Conservation (phyloP, 1,140 invertebrate species). For the Adelges cooleyi region DNA sequence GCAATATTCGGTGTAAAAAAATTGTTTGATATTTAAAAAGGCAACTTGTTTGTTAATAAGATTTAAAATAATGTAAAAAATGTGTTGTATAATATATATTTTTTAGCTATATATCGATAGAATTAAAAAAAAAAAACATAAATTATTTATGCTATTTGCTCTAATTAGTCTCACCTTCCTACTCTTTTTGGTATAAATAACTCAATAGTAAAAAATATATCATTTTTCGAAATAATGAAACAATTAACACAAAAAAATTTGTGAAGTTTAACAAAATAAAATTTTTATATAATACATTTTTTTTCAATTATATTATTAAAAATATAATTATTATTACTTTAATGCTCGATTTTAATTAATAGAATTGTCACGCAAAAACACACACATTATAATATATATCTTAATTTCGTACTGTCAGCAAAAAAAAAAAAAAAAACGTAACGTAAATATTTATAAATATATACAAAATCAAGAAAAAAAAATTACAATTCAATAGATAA, state of each 20-base stretch:
- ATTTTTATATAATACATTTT: conserved; percentile 26
- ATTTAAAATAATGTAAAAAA: too few species aligned
- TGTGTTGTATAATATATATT: too few species aligned
- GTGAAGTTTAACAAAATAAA: conserved; percentile 24
- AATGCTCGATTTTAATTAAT: conserved; percentile 10
- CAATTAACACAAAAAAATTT: conserved; percentile 22
- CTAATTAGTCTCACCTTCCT: conserved; percentile 16
- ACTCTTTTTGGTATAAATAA: conserved; percentile 12
- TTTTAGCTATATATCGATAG: too few species aligned
- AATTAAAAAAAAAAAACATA: too few species aligned
- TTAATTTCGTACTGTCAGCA: conserved; percentile 4
- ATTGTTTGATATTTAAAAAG: conserved; percentile 7
- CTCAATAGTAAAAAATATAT: conserved; percentile 29
- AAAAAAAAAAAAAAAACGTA: not conserved
- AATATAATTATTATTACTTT: conserved; percentile 8
- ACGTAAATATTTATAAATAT: conserved; percentile 15
- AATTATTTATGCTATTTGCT: not conserved
- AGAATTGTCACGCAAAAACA: conserved; percentile 8
- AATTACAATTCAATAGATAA: conserved; percentile 18
- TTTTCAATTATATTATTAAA: conserved; percentile 19
- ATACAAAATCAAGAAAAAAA: conserved; percentile 10
- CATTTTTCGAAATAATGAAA: conserved; percentile 18
- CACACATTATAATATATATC: conserved; percentile 4
- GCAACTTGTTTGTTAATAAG: too few species aligned
- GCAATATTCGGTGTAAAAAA: not conserved